Conservation (phyloP, 23 tunicate genomes). For the Halocynthia aurantium region DNA sequence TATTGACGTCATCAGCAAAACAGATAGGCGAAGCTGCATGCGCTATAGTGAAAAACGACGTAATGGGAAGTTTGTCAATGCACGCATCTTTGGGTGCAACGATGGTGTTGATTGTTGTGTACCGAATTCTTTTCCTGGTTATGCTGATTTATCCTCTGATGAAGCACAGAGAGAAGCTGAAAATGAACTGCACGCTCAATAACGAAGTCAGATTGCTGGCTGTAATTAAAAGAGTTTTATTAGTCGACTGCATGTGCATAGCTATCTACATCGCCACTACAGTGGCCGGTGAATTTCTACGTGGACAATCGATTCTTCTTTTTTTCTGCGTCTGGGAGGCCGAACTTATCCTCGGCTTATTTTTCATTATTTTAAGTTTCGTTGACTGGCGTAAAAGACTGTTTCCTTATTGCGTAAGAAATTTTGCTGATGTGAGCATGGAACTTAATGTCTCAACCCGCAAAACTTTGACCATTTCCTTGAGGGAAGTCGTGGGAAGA, state of each 20-base stretch:
- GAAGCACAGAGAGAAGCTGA: slow-evolving; percentile 20
- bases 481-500: no score
- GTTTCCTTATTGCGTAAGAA: slow-evolving; percentile 12
- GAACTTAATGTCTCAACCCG: no score
- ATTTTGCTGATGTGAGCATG: no score
- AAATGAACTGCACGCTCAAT: not conserved
- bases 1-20: slow-evolving; percentile 7
- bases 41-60: slow-evolving; percentile 5
- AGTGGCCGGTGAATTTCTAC: slow-evolving; percentile 16
- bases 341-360: slow-evolving; percentile 37
- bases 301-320: slow-evolving; percentile 26
- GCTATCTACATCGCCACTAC: slow-evolving; percentile 27
- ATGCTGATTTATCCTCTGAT: slow-evolving; percentile 43
- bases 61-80: not conserved
- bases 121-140: slow-evolving; percentile 36
- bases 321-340: slow-evolving; percentile 31
- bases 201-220: slow-evolving; percentile 12
- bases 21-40: not conserved
- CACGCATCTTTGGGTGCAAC: slow-evolving; percentile 4
- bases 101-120: slow-evolving; percentile 27
- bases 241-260: slow-evolving; percentile 53
- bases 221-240: slow-evolving; percentile 30
- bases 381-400: slow-evolving; percentile 49
- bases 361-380: slow-evolving; percentile 47
- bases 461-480: no score